These are phyloP conservation scores for Periophthalmus modestus DNA, from an alignment of 2,113 vertebrate species.

Conservation along the genomic window DNA sequence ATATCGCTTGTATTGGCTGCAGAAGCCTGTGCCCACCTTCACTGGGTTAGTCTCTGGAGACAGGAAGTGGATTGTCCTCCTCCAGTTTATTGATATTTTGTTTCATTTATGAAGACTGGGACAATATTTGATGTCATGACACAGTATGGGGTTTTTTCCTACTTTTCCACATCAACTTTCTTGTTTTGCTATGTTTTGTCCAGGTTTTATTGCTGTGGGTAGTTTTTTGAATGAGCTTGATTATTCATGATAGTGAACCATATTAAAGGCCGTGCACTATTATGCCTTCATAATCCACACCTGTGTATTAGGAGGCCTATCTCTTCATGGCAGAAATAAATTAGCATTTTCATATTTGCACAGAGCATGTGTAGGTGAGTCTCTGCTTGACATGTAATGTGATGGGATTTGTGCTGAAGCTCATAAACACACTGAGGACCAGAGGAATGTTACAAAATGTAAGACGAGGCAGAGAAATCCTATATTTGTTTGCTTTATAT, in stretches of 20 bases:
- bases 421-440: background rate
- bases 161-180: conserved; percentile 17
- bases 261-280: conserved; percentile 26
- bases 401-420: conserved; percentile 9
- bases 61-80: conserved; percentile 58
- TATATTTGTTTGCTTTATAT: conserved; percentile 1
- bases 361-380: background rate
- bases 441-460: background rate
- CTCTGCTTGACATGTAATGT: background rate
- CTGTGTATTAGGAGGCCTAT: conserved; percentile 18
- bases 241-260: conserved; percentile 19
- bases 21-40: conserved; percentile 46
- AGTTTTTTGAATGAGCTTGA: conserved; percentile 23
- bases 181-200: conserved; percentile 25
- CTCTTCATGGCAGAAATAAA: background rate
- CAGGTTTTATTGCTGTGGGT: background rate
- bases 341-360: background rate
- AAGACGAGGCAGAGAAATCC: background rate
- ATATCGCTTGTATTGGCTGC: conserved; percentile 69
- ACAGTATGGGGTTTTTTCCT: conserved; percentile 35
- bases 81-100: conserved; percentile 62
- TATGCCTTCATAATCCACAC: conserved; percentile 21
- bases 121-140: conserved; percentile 45
- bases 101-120: conserved; percentile 59
- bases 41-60: conserved; percentile 45